A percentile compares a stretch with the other conserved stretches of the same genome.
phyloP scores from a whole-genome alignment of 1,140 invertebrate genomes.

The Drosophila nigromelanica region DNA sequence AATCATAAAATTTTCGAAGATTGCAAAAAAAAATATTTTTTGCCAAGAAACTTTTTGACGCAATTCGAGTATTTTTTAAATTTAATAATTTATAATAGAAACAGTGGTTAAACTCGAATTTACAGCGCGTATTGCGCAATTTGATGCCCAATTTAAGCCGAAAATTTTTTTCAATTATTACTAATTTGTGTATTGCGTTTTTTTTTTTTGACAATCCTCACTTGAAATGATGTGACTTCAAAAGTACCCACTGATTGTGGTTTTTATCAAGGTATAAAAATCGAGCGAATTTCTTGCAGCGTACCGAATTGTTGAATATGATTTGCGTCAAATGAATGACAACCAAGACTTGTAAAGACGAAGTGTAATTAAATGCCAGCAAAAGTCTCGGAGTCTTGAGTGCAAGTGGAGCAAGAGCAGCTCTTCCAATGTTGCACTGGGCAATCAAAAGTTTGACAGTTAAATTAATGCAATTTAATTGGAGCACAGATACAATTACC shows the following conservation, averaged over 20 bases:
- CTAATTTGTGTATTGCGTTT: conserved; percentile 30
- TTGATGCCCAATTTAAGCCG: conserved; percentile 29
- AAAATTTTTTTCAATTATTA: conserved; percentile 38
- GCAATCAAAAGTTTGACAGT: conserved; percentile 62
- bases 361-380: conserved; percentile 9
- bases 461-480: conserved; percentile 64
- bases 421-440: conserved; percentile 30
- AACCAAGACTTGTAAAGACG: conserved; percentile 10
- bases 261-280: neutral
- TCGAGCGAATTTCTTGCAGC: neutral
- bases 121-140: conserved; percentile 13
- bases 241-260: neutral
- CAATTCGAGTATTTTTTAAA: too few relatives aligned
- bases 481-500: conserved; percentile 63
- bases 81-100: too few relatives aligned
- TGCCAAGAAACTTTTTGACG: too few relatives aligned
- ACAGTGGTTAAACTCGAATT: neutral
- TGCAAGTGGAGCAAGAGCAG: conserved; percentile 15
- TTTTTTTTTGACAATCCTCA: conserved; percentile 2
- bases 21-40: too few relatives aligned
- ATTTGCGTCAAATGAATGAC: conserved; percentile 11
- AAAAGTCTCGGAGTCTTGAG: conserved; percentile 8
- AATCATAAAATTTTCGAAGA: too few relatives aligned
- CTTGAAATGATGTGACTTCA: neutral
- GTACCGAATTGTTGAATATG: conserved; percentile 21